Percentiles rank a stretch among this genome's conserved stretches.
These are phyloP conservation scores for Paraplagusia blochii DNA, from an alignment of 2,113 vertebrate genomes.

Conservation along the genomic window DNA sequence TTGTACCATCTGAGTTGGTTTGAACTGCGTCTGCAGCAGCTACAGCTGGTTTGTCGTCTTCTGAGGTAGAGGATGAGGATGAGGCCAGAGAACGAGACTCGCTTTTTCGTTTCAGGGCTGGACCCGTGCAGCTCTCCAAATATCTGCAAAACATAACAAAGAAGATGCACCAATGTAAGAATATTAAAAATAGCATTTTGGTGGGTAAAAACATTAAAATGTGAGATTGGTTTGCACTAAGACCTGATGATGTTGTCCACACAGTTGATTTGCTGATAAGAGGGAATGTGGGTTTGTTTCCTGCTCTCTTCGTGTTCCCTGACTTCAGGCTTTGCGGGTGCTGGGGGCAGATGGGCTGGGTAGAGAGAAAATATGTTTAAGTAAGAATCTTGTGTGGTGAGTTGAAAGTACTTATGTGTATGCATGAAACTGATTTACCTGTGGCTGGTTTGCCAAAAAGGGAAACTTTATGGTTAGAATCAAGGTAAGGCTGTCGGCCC, in stretches of 20 bases:
- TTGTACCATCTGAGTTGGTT: conserved; percentile 69
- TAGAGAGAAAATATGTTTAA: background rate
- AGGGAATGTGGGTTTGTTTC: conserved; percentile 75
- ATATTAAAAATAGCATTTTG: background rate
- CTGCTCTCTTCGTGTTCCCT: conserved; percentile 63
- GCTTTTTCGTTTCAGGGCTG: conserved; percentile 84
- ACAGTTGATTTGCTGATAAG: conserved; percentile 91
- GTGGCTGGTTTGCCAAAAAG: conserved; percentile 37
- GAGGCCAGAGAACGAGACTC: conserved; percentile 75
- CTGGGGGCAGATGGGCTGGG: conserved; percentile 32
- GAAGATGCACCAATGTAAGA: background rate
- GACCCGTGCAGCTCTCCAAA: conserved; percentile 82
- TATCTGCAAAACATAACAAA: conserved; percentile 71
- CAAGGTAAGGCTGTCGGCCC: conserved; percentile 79
- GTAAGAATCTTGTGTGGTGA: background rate
- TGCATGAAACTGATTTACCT: conserved; percentile 44
- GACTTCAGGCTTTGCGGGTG: conserved; percentile 46
- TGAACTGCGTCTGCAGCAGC: conserved; percentile 39
- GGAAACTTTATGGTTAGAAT: conserved; percentile 70
- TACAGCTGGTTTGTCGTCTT: conserved; percentile 77
- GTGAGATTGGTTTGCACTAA: background rate
- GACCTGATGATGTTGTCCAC: conserved; percentile 86
- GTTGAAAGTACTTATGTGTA: background rate
- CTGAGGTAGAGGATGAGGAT: conserved; percentile 81
- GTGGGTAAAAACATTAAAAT: background rate